Base-by-base conservation (phyloP, 92 coral and sea anemone species). In the Parazoanthus swiftii region DNA sequence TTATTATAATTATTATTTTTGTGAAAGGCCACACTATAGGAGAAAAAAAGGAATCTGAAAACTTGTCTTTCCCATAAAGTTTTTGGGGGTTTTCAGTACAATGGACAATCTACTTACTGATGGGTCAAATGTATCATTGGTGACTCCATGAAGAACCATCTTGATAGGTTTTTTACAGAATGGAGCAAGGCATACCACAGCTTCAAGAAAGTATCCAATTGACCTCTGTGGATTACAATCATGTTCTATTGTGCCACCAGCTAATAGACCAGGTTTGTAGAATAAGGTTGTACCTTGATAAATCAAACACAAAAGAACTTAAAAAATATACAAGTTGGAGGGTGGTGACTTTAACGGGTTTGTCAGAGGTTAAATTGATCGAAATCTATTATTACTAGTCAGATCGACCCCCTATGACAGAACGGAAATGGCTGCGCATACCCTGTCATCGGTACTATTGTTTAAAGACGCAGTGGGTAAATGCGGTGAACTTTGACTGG, bases 151-250 rank as follows among this genome's bases (percentile, higher is more conserved):
- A 84, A 97, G 91, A 36, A 94, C 91, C 82, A 97, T 82, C 74
- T 91, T 92, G 18, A 97, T 85, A 42, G 99, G 99, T 80, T 95
- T 95, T 88, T 97, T 97, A 88, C 99, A 95, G 81, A 97, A 97
- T 8, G 99, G 99, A 29, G 99, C 99, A 77, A 97, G 88, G 74
- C 93, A 91, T 33, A 94, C 89, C 58, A 97, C 93, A 70, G 96
- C 95, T 82, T 97, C 99, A 35, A 97, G 92, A 85, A 91, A 97
- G 85, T 95, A 97, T 44, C 99, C 99, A 2, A 97, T 93, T 2
- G 99, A 90, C 33, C 99, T 89, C 77, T 95, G 97, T 71, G 93
- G 88, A 91, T 93, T 92, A 77, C 99, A 97, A 36, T 92, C 98
- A 90, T 97, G 98, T 82, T 97, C 98, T 6, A 94, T 77, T 37